These are phyloP conservation scores for Syrista parreyssii DNA, from an alignment of 2,888 invertebrate genomes.

Conservation along the genomic window DNA sequence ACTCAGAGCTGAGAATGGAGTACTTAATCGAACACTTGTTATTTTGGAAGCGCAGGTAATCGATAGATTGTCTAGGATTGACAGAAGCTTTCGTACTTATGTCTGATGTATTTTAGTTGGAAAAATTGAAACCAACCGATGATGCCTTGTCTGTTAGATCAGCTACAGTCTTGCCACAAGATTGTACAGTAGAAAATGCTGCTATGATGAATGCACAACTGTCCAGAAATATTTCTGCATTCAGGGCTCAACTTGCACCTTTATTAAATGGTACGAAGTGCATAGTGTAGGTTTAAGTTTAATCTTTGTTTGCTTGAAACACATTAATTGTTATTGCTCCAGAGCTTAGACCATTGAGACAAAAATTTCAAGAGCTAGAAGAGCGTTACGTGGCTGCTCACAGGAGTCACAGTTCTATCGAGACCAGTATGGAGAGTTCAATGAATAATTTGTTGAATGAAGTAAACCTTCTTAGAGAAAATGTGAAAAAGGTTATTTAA, in stretches of 20 bases:
- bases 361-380: constrained; percentile 74
- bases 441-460: constrained; percentile 63
- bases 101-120: constrained; percentile 18
- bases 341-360: constrained; percentile 74
- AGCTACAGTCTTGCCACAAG: constrained; percentile 32
- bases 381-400: constrained; percentile 73
- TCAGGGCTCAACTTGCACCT: constrained; percentile 43
- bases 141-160: constrained; percentile 16
- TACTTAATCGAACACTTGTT: constrained; percentile 80
- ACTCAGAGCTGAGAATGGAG: constrained; percentile 81
- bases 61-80: neutral
- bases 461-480: constrained; percentile 58
- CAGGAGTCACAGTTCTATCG: constrained; percentile 70
- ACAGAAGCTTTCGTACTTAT: neutral
- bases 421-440: constrained; percentile 69
- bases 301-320: neutral
- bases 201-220: constrained; percentile 45
- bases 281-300: neutral
- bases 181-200: constrained; percentile 46
- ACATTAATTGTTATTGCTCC: neutral
- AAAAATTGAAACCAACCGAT: constrained; percentile 25
- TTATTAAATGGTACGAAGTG: constrained; percentile 45
- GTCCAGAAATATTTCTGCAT: constrained; percentile 34
- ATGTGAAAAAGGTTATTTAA: constrained; percentile 69
- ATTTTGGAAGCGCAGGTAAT: constrained; percentile 74